Evolutionary conservation across 2,113 vertebrate genomes (phyloP), one percentile per base, ranked within the genome.

Genomic region (Neofelis nebulosa): DNA sequence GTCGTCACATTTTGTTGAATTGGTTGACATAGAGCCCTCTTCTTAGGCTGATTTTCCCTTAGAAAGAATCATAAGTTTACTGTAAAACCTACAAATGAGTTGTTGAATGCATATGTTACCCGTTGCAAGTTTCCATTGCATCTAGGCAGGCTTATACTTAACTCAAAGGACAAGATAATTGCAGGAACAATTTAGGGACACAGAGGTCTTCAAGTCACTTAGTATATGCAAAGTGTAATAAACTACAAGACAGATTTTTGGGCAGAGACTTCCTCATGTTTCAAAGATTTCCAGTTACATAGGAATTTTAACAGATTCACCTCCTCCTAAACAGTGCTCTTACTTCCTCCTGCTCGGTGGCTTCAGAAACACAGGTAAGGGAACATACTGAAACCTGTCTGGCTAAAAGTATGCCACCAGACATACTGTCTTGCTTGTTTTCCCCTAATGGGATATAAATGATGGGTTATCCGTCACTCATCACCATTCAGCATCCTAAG

Each of bases 381-480:
- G 41, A 79, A 97, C 86, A 65, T 21, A 78, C 2, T 86, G 82
- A 94, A 91, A 92, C 33, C 29, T 71, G 8, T 66, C 61, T 55
- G 69, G 73, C 52, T 69, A 38, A 52, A 45, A 82, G 61, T 41
- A 74, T 52, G 48, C 93, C 61, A 66, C 31, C 33, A 92, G 84
- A 92, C 71, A 61, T 88, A 95, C 50, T 63, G 19, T 91, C 88
- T 69, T 65, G 6, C 41, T 97, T 96, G 36, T 57, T 95, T 95
- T 92, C 23, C 61, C 79, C 41, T 97, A 98, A 98, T 98, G 93
- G 97, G 95, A 98, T 97, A 98, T 97, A 98, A 98, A 98, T 97
- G 97, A 84, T 92, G 97, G 98, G 94, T 95, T 98, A 98, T 98
- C 97, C 99, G 91, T 99, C 98, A 97, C 97, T 97, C 98, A 92